Conservation (phyloP, 1,140 invertebrate species). For the Cydia pomonella region DNA sequence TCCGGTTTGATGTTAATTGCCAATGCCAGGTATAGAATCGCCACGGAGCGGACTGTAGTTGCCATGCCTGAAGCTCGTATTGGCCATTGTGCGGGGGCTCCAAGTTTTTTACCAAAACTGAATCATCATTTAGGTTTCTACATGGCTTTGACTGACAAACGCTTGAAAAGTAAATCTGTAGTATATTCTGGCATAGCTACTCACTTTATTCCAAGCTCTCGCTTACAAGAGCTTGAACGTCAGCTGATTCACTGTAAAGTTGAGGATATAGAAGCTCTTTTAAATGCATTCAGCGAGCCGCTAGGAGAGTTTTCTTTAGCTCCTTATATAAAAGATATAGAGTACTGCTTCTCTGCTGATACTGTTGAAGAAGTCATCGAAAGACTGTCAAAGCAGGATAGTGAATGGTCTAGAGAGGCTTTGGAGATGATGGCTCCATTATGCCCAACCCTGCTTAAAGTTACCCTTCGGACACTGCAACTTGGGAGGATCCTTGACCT, state of each 20-base stretch:
- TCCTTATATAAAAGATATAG: constrained; percentile 89
- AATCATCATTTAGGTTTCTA: constrained; percentile 94
- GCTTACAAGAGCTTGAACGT: constrained; percentile 86
- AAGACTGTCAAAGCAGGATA: constrained; percentile 87
- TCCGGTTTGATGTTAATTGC: constrained; percentile 98
- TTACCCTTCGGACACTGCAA: constrained; percentile 90
- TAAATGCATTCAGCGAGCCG: constrained; percentile 82
- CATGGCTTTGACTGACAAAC: constrained; percentile 94
- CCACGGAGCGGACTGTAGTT: constrained; percentile 97
- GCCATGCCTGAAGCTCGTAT: constrained; percentile 99
- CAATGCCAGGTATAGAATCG: constrained; percentile 94
- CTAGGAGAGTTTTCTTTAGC: constrained; percentile 87
- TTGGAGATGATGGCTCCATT: constrained; percentile 88
- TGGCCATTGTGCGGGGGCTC: constrained; percentile 94
- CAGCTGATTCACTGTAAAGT: constrained; percentile 83
- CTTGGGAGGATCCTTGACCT: constrained; percentile 88
- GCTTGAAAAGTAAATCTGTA: constrained; percentile 93
- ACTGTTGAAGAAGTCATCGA: constrained; percentile 92
- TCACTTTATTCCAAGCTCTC: constrained; percentile 89
- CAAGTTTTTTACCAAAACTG: constrained; percentile 93
- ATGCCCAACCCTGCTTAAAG: constrained; percentile 96
- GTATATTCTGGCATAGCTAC: constrained; percentile 95
- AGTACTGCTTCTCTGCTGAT: constrained; percentile 88
- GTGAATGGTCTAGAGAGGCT: constrained; percentile 89
- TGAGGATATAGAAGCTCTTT: constrained; percentile 82